Conservation (phyloP, 1,140 invertebrate genomes). For the Brachionus paranguensis region DNA sequence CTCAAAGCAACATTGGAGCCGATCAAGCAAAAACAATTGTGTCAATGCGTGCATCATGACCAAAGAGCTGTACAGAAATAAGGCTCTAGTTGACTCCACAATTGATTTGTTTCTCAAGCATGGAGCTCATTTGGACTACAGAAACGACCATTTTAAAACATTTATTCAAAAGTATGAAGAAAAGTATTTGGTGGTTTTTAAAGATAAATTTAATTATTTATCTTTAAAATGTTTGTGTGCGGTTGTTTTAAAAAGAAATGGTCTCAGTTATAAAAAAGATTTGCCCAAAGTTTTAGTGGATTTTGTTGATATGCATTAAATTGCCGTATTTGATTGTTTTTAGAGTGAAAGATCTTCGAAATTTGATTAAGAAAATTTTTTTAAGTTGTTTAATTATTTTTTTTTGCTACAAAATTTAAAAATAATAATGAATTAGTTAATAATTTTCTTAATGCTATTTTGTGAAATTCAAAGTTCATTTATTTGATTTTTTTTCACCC, state of each 20-base stretch:
- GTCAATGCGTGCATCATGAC: neutral
- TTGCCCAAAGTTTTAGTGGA: constrained; percentile 3
- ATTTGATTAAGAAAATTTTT: too few relatives aligned
- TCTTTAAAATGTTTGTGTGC: constrained; percentile 31
- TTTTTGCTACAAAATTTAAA: too few relatives aligned
- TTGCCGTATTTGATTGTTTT: neutral
- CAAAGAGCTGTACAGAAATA: neutral
- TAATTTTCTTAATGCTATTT: too few relatives aligned
- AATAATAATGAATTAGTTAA: too few relatives aligned
- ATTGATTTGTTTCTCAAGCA: neutral
- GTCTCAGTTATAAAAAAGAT: neutral
- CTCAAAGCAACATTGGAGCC: neutral
- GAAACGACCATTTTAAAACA: neutral
- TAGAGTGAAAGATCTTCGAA: too few relatives aligned
- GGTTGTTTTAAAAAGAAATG: neutral
- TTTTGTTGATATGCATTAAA: constrained; percentile 24
- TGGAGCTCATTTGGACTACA: constrained; percentile 17
- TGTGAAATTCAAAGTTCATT: too few relatives aligned
- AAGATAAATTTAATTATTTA: neutral
- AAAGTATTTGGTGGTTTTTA: neutral
- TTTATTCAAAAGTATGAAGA: constrained; percentile 21
- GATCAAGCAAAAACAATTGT: neutral
- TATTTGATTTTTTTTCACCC: too few relatives aligned
- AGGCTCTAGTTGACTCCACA: neutral
- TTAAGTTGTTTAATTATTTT: too few relatives aligned